Evolutionary conservation across 2,888 invertebrate species (phyloP).

Genomic region (Byasa hedistus): DNA sequence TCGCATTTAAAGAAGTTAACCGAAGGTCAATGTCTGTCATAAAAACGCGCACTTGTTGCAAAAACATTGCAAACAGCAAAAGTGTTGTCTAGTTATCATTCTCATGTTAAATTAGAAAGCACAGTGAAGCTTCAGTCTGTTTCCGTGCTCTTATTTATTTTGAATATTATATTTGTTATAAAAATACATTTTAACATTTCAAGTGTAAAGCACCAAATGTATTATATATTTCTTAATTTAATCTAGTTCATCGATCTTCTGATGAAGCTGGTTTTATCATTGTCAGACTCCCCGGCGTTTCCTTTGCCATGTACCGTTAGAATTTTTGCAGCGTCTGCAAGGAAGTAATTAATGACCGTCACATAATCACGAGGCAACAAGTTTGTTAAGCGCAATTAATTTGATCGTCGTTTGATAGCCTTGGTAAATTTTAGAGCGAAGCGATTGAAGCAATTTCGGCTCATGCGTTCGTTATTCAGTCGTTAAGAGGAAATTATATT

Average conservation of each 20-base stretch:
- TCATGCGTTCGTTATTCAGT: too few species aligned
- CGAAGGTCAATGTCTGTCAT: conserved; percentile 53
- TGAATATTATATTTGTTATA: neutral
- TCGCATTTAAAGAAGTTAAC: conserved; percentile 39
- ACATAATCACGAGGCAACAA: conserved; percentile 5
- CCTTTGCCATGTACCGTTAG: conserved; percentile 20
- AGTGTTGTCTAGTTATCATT: neutral
- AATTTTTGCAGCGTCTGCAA: conserved; percentile 22
- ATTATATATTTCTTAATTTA: neutral
- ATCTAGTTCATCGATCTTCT: neutral
- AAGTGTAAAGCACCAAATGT: neutral
- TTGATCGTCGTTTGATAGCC: neutral
- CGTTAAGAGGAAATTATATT: too few species aligned
- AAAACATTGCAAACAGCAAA: neutral
- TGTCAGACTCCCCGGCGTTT: conserved; percentile 6
- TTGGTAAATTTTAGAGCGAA: neutral
- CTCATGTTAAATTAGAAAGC: neutral
- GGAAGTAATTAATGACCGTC: conserved; percentile 28
- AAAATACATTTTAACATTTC: neutral
- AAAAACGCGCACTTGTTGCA: conserved; percentile 27
- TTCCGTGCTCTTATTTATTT: neutral
- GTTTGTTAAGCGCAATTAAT: conserved; percentile 4
- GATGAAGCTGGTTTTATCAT: conserved; percentile 8
- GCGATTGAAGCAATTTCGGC: too few species aligned
- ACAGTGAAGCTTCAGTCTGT: neutral